A percentile compares a stretch with the other conserved stretches of the same genome.
phyloP scores from a whole-genome alignment of 2,888 invertebrate species.

The Rhagophthalmus giganteus region DNA sequence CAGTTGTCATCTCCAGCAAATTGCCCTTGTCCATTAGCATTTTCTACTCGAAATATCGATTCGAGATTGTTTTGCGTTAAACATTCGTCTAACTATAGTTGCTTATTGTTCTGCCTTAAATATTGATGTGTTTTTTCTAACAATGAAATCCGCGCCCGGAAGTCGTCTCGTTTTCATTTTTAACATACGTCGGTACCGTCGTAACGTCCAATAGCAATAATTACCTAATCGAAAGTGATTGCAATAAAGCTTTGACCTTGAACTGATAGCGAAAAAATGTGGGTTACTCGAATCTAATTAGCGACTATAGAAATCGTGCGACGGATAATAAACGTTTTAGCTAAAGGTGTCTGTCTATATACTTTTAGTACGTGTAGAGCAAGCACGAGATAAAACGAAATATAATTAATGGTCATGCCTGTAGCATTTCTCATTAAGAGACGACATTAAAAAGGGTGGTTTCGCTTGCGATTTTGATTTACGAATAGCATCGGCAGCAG shows the following conservation, averaged over 20 bases:
- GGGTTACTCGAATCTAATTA: constrained; percentile 5
- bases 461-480: constrained; percentile 54
- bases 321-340: constrained; percentile 18
- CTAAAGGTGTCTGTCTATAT: constrained; percentile 4
- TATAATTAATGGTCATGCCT: constrained; percentile 31
- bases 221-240: not conserved
- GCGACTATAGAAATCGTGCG: constrained; percentile 11
- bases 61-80: too few relatives aligned
- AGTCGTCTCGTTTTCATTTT: too few relatives aligned
- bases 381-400: constrained; percentile 26
- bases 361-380: constrained; percentile 14
- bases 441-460: constrained; percentile 33
- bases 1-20: too few relatives aligned
- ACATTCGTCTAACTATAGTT: too few relatives aligned
- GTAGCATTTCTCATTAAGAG: constrained; percentile 32
- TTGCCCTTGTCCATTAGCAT: too few relatives aligned
- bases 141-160: too few relatives aligned
- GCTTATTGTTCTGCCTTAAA: too few relatives aligned
- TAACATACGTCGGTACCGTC: too few relatives aligned
- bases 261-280: constrained; percentile 2
- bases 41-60: too few relatives aligned
- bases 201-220: too few relatives aligned
- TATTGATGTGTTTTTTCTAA: too few relatives aligned
- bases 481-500: constrained; percentile 57
- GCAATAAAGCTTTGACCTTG: constrained; percentile 1